These are phyloP conservation scores for Eudasyphora cyanicolor DNA, from an alignment of 2,888 invertebrate genomes.

Conservation along the genomic window DNA sequence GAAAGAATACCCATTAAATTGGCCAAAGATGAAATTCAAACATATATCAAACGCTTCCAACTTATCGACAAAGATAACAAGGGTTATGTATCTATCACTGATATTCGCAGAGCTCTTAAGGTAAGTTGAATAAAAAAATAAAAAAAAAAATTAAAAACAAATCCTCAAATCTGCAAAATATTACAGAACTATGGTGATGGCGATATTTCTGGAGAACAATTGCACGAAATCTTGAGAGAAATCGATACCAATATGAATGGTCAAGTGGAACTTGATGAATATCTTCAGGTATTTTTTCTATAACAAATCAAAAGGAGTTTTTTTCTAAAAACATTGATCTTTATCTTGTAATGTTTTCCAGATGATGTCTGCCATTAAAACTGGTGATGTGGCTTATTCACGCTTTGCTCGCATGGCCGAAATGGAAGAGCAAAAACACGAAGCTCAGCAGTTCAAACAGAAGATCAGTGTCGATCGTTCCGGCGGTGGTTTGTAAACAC, in stretches of 20 bases:
- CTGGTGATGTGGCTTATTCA: slow-evolving; percentile 96
- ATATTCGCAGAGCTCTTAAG: slow-evolving; percentile 96
- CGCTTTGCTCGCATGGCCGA: slow-evolving; percentile 97
- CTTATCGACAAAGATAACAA: slow-evolving; percentile 97
- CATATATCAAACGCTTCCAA: slow-evolving; percentile 97
- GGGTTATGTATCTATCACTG: slow-evolving; percentile 98
- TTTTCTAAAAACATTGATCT: not conserved
- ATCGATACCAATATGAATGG: slow-evolving; percentile 99
- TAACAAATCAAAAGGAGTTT: not conserved
- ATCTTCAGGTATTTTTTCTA: slow-evolving; percentile 90
- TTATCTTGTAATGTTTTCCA: slow-evolving; percentile 77
- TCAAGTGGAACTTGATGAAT: slow-evolving; percentile 99
- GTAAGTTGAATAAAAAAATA: slow-evolving; percentile 81
- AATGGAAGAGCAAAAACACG: slow-evolving; percentile 91
- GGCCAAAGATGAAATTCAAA: slow-evolving; percentile 95
- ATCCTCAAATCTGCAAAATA: not conserved
- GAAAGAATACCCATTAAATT: slow-evolving; percentile 95
- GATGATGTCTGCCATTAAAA: slow-evolving; percentile 99
- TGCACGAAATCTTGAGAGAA: slow-evolving; percentile 98
- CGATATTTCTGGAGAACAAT: slow-evolving; percentile 93
- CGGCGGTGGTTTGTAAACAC: slow-evolving; percentile 93
- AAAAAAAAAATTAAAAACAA: not conserved
- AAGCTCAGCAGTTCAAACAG: slow-evolving; percentile 87
- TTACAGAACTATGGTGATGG: slow-evolving; percentile 87
- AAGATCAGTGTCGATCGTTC: slow-evolving; percentile 95